A percentile compares a stretch with the other conserved stretches of the same genome.
Evolutionary conservation across 2,113 vertebrate species (phyloP).

Genomic region (Marmota flaviventris): DNA sequence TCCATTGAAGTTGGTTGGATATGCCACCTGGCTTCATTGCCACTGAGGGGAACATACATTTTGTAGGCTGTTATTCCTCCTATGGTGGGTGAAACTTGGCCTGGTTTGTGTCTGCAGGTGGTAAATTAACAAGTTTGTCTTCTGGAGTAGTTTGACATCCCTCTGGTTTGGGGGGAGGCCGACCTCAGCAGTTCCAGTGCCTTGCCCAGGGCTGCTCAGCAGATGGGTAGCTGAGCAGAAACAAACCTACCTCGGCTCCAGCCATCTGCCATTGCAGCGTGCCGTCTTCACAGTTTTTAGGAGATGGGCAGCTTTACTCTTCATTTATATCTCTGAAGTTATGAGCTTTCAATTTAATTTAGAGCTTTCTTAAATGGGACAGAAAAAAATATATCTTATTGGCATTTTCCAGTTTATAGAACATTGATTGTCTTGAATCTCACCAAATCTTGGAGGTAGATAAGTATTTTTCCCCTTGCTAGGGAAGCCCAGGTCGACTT

Average conservation of each 20-base stretch:
- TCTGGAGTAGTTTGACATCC: not conserved
- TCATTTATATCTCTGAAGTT: slow-evolving; percentile 14
- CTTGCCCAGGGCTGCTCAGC: not conserved
- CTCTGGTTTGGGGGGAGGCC: not conserved
- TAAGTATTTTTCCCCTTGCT: not conserved
- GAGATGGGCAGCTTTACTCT: not conserved
- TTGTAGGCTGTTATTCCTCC: not conserved
- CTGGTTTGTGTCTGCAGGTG: not conserved
- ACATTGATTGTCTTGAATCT: not conserved
- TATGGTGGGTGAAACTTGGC: not conserved
- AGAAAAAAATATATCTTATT: slow-evolving; percentile 12
- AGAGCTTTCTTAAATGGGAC: slow-evolving; percentile 36
- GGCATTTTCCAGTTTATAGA: not conserved
- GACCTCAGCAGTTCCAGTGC: not conserved
- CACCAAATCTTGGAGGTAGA: not conserved
- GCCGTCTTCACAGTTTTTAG: not conserved
- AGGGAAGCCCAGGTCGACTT: not conserved
- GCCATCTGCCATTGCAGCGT: slow-evolving; percentile 22
- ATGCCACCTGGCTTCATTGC: not conserved
- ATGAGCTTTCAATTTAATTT: slow-evolving; percentile 8
- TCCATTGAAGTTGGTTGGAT: not conserved
- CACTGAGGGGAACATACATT: not conserved
- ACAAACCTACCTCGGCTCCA: not conserved
- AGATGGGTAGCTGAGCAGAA: not conserved
- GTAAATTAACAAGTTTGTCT: not conserved